These are phyloP conservation scores for Eublepharis macularius DNA, from an alignment of 2,113 vertebrate species.

Conservation along the genomic window DNA sequence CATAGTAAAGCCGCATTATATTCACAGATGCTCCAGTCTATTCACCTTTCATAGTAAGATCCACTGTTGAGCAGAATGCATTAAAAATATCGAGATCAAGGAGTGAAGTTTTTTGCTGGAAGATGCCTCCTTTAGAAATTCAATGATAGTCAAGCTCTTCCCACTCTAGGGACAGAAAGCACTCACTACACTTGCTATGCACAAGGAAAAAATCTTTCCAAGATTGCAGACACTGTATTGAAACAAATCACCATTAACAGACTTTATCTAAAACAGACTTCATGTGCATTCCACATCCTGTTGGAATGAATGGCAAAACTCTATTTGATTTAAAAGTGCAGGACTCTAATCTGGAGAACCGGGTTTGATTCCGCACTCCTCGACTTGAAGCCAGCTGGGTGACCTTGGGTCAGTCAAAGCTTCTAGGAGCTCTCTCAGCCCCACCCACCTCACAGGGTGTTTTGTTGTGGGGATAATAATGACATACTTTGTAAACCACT, in stretches of 20 bases:
- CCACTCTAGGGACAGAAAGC: background rate
- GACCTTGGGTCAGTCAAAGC: too few relatives aligned
- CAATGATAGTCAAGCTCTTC: background rate
- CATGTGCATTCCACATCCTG: background rate
- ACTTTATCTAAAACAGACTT: background rate
- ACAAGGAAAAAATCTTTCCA: background rate
- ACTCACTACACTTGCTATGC: background rate
- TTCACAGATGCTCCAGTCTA: background rate
- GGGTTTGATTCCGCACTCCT: too few relatives aligned
- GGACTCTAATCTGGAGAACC: too few relatives aligned
- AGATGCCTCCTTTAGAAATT: background rate
- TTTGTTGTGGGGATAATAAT: too few relatives aligned
- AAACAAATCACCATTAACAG: background rate
- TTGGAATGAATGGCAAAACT: background rate
- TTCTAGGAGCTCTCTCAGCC: too few relatives aligned
- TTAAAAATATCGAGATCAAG: background rate
- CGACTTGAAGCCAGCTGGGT: too few relatives aligned
- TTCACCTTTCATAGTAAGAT: background rate
- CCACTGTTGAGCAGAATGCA: background rate
- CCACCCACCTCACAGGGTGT: too few relatives aligned
- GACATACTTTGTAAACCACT: too few relatives aligned
- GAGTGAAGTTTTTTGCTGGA: background rate
- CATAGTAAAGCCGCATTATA: background rate
- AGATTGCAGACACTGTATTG: background rate
- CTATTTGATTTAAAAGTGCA: too few relatives aligned